A percentile compares a stretch with the other conserved stretches of the same genome.
phyloP scores from a whole-genome alignment of 2,888 invertebrate species.

The Petrophora chlorosata region DNA sequence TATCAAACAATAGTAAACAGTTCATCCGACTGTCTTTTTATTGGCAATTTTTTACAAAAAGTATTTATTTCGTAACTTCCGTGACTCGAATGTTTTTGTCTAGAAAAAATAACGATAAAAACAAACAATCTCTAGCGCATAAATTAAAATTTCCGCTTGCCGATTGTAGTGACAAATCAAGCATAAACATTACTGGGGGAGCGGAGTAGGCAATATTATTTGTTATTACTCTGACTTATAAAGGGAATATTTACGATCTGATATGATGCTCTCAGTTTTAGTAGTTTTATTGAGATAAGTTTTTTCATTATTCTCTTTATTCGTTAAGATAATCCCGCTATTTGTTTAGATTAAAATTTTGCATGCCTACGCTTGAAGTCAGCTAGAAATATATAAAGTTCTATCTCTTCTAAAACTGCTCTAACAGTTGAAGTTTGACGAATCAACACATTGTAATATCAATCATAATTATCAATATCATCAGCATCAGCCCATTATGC shows the following conservation, averaged over 20 bases:
- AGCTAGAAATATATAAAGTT: too few relatives aligned
- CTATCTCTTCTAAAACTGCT: too few relatives aligned
- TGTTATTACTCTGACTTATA: slow-evolving; percentile 43
- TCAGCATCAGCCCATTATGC: too few relatives aligned
- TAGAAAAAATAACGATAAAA: slow-evolving; percentile 73
- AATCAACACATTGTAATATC: too few relatives aligned
- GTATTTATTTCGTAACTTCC: slow-evolving; percentile 65
- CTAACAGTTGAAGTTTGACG: too few relatives aligned
- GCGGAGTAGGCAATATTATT: slow-evolving; percentile 53
- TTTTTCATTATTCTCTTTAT: too few relatives aligned
- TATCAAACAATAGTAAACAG: slow-evolving; percentile 43
- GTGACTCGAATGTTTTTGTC: slow-evolving; percentile 65
- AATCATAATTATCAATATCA: too few relatives aligned
- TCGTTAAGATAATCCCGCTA: too few relatives aligned
- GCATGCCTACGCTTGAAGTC: too few relatives aligned
- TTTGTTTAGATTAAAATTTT: too few relatives aligned
- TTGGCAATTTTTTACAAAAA: slow-evolving; percentile 46
- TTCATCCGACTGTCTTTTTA: slow-evolving; percentile 46
- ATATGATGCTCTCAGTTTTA: not conserved
- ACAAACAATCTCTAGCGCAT: slow-evolving; percentile 77
- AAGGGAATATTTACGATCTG: slow-evolving; percentile 30
- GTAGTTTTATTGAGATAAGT: not conserved
- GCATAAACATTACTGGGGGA: slow-evolving; percentile 75
- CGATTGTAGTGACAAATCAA: slow-evolving; percentile 71
- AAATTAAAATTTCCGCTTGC: slow-evolving; percentile 82